A percentile compares a stretch with the other conserved stretches of the same genome.
Conservation (phyloP, 2,797 vertebrate genomes). For the Parauchenoglanis ngamensis region DNA sequence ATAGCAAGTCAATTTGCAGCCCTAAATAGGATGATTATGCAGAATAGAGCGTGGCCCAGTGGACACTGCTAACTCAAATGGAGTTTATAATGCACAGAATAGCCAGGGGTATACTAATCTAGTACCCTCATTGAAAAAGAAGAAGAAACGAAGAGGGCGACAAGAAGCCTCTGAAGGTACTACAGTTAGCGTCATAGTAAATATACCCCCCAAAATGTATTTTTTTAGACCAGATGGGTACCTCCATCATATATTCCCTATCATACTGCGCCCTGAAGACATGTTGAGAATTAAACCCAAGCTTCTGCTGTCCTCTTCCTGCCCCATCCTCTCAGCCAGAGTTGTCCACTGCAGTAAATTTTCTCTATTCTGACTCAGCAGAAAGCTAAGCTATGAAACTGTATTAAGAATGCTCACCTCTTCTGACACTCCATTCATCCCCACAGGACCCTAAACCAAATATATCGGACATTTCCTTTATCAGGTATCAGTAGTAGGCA, state of each 20-base stretch:
- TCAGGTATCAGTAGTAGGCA: constrained; percentile 63
- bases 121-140: constrained; percentile 47
- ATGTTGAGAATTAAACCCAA: constrained; percentile 50
- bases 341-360: constrained; percentile 70
- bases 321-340: constrained; percentile 47
- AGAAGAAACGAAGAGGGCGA: constrained; percentile 45
- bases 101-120: constrained; percentile 62
- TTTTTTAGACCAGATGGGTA: neutral
- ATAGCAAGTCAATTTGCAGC: constrained; percentile 62
- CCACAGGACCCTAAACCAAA: constrained; percentile 54
- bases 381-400: constrained; percentile 66
- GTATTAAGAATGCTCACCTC: constrained; percentile 61
- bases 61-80: constrained; percentile 63
- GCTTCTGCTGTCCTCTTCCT: constrained; percentile 35
- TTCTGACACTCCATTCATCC: constrained; percentile 57
- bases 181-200: neutral
- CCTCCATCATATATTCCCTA: too few species aligned
- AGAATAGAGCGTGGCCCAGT: constrained; percentile 61
- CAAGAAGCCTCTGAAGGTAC: neutral
- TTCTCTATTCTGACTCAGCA: constrained; percentile 70
- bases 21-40: constrained; percentile 67
- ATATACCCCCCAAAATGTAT: neutral
- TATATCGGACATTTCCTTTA: constrained; percentile 54
- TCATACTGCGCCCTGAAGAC: constrained; percentile 45
- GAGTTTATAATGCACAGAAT: constrained; percentile 61